Percentiles rank a stretch among this genome's conserved stretches.
Conservation (phyloP, 2,797 vertebrate genomes). For the Spinus olivaceus region DNA sequence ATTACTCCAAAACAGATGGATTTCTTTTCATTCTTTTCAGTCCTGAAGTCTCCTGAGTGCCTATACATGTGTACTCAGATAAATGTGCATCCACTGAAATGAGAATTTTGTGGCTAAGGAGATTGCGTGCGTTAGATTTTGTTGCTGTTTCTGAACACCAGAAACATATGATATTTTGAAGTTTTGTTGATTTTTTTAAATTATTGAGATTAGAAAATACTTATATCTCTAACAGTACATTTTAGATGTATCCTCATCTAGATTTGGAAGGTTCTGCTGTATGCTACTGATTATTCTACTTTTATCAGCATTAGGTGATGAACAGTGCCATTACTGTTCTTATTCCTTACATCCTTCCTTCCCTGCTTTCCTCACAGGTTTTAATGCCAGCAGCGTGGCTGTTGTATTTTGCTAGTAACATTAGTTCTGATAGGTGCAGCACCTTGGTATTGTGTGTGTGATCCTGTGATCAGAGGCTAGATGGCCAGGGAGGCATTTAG, state of each 20-base stretch:
- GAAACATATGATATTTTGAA: background rate
- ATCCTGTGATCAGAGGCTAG: background rate
- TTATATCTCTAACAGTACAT: background rate
- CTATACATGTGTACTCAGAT: background rate
- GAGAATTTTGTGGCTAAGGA: background rate
- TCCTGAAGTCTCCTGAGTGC: background rate
- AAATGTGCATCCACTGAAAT: background rate
- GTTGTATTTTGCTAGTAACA: background rate
- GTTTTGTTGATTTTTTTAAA: background rate
- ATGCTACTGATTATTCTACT: background rate
- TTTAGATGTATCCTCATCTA: background rate
- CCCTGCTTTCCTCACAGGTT: background rate
- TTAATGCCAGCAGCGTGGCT: background rate
- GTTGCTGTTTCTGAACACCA: background rate
- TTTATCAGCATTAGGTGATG: background rate
- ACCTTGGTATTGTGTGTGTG: background rate
- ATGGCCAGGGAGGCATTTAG: background rate
- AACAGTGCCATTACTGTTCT: background rate
- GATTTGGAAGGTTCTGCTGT: background rate
- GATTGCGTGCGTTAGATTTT: background rate
- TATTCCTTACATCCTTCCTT: background rate
- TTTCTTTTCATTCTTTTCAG: background rate
- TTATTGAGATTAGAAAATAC: background rate
- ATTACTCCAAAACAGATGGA: background rate
- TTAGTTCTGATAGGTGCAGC: accelerated